Conservation (phyloP, 2,888 invertebrate species). For the Hylaea fasciaria region DNA sequence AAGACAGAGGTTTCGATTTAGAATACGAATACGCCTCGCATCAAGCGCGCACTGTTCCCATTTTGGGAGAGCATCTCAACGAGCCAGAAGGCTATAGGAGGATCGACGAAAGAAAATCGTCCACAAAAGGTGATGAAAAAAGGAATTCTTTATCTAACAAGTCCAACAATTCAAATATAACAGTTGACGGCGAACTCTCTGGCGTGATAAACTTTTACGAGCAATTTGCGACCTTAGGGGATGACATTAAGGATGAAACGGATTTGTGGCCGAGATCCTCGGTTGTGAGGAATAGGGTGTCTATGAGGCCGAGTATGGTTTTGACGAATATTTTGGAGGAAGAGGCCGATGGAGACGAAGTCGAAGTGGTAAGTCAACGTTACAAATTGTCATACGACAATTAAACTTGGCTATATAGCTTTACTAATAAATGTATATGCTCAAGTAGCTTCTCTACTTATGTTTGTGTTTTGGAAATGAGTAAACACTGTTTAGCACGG, state of each 20-base stretch:
- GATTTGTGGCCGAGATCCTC: conserved; percentile 59
- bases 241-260: conserved; percentile 62
- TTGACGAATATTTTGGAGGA: conserved; percentile 71
- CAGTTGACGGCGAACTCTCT: conserved; percentile 59
- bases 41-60: conserved; percentile 34
- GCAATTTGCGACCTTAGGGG: conserved; percentile 71
- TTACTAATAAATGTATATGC: no score
- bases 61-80: conserved; percentile 53
- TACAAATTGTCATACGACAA: no score
- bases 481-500: no score
- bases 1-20: conserved; percentile 77
- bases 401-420: no score
- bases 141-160: conserved; percentile 30
- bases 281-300: conserved; percentile 65
- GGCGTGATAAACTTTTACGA: conserved; percentile 75
- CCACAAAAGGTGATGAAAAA: conserved; percentile 30
- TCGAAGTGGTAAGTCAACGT: conserved; percentile 66
- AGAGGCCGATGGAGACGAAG: conserved; percentile 56
- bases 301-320: conserved; percentile 73
- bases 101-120: conserved; percentile 56
- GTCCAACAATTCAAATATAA: conserved; percentile 42
- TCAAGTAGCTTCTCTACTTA: no score
- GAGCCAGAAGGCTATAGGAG: conserved; percentile 62
- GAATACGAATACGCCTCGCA: conserved; percentile 67
- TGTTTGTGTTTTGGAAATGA: no score